These are phyloP conservation scores for Oncopeltus fasciatus DNA, from an alignment of 1,140 invertebrate species.

Conservation along the genomic window DNA sequence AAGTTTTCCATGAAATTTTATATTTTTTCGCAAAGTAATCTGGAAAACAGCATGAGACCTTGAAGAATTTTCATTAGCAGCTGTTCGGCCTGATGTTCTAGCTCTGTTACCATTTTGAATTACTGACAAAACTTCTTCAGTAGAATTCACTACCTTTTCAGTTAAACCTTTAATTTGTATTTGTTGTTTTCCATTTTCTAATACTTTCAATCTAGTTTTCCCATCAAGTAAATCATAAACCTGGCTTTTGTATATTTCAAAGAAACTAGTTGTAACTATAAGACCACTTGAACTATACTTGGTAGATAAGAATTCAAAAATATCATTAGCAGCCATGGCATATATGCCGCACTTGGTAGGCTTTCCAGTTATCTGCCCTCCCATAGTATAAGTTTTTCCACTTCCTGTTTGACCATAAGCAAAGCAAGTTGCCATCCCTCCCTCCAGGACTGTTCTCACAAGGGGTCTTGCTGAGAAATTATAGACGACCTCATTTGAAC, in stretches of 20 bases:
- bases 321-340: constrained; percentile 78
- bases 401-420: constrained; percentile 92
- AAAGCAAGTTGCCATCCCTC: constrained; percentile 95
- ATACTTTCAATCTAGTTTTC: constrained; percentile 80
- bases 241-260: constrained; percentile 92
- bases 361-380: constrained; percentile 69
- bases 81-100: constrained; percentile 80
- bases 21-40: constrained; percentile 49
- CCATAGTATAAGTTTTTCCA: constrained; percentile 87
- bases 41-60: constrained; percentile 87
- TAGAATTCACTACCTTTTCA: constrained; percentile 66
- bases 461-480: constrained; percentile 88
- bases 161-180: constrained; percentile 86
- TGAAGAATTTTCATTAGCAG: constrained; percentile 85
- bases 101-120: constrained; percentile 69
- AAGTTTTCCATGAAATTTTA: constrained; percentile 86
- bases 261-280: constrained; percentile 76
- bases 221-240: constrained; percentile 89
- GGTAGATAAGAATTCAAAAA: constrained; percentile 65
- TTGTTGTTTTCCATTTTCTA: constrained; percentile 80
- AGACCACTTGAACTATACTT: constrained; percentile 69
- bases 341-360: constrained; percentile 74
- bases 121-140: constrained; percentile 79
- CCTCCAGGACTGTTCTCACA: constrained; percentile 87
- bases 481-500: constrained; percentile 91